Evolutionary conservation across 2,797 vertebrate species (phyloP), one percentile per base, ranked within the genome.

Genomic region (Darevskia mixta): DNA sequence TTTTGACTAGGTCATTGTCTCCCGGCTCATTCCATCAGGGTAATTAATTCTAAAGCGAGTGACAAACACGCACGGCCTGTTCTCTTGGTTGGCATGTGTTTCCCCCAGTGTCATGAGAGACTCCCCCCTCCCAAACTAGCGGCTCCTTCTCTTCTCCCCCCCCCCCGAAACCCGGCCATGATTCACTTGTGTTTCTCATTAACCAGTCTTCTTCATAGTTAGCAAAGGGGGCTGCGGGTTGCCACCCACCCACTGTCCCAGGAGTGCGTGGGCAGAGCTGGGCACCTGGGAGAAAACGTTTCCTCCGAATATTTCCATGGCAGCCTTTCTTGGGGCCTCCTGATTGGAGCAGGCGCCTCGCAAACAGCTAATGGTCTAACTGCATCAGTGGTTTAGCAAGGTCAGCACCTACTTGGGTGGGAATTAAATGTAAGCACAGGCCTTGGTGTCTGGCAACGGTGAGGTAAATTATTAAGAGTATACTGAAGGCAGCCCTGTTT

Each of bases 31-130:
- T 82, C 88, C 71, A 41, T 55, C 7, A 2, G 27, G 86, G 41
- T 76, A n/a, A 89, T 89, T 86, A 86, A 81, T 86, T 86, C 71
- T 81, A 61, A 86, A 27, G 78, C 43, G 8, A 27, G 27, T 89
- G 83, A 77, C 79, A 66, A 76, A 67, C 35, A 55, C 32, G 32
- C 71, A 76, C 58, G 20, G 49, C 61, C 71, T 81, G 83, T 67
- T 88, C 79, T 67, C 71, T 29, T n/a, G 32, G 55, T 3, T 80
- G 9, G 9, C 27, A 13, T 67, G 29, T 61, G n/a, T 64, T 13
- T 43, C 66, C 55, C 25, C 29, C 71, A 64, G 69, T 29, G 20
- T 41, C 72, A n/a, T 17, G 58, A 69, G 43, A 32, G 25, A 69
- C 27, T 78, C 3, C 41, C 25, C 43, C 38, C 55, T 27, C 58